Conservation (phyloP, 2,888 invertebrate genomes). For the Sinopyrophorus schimmeli region DNA sequence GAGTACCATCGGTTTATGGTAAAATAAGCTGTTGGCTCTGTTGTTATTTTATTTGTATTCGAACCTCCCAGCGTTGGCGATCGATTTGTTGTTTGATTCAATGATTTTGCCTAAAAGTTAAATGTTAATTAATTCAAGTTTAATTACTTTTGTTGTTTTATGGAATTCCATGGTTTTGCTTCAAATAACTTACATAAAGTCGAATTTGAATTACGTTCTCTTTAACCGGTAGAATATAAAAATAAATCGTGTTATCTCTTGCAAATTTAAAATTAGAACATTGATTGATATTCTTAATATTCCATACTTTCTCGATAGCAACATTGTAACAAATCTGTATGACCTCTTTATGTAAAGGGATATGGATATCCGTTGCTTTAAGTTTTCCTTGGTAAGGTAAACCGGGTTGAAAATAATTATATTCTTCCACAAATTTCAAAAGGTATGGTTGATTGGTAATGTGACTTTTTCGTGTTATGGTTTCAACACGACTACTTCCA, state of each 20-base stretch:
- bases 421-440: constrained; percentile 63
- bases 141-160: not conserved
- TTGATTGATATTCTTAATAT: constrained; percentile 46
- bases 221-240: constrained; percentile 48
- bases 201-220: constrained; percentile 48
- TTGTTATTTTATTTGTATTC: no score
- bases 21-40: no score
- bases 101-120: constrained; percentile 48
- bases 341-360: constrained; percentile 36
- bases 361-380: constrained; percentile 26
- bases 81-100: constrained; percentile 39
- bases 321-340: constrained; percentile 52
- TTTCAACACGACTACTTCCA: constrained; percentile 67
- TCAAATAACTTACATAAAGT: constrained; percentile 48
- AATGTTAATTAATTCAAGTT: no score
- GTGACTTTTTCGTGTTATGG: constrained; percentile 62
- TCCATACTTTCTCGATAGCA: constrained; percentile 50
- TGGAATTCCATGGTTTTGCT: not conserved
- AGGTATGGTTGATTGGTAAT: constrained; percentile 62
- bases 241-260: constrained; percentile 42
- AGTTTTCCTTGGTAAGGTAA: constrained; percentile 69
- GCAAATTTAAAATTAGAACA: constrained; percentile 46
- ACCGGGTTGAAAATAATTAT: constrained; percentile 68
- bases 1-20: constrained; percentile 47
- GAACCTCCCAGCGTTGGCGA: no score